Conservation (phyloP, 37 sponge, comb jelly and placozoan genomes). For the Hexactinellida sp. region DNA sequence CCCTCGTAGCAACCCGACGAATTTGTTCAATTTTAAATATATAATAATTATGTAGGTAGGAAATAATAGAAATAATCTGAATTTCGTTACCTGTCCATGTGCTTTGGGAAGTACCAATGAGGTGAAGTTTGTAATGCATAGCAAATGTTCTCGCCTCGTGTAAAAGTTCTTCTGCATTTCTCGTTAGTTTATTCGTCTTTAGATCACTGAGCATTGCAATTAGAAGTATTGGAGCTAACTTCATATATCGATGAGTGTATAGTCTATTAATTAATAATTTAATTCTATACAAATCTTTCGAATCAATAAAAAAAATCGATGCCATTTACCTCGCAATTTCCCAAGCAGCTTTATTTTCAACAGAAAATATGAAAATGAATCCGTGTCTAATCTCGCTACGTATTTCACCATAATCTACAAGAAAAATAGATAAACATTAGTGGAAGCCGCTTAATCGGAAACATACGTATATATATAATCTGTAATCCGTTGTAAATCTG, state of each 20-base stretch:
- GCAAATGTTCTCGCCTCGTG: conserved; percentile 2
- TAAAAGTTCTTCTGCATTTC: conserved; percentile 11
- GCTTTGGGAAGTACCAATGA: neutral
- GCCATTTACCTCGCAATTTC: neutral
- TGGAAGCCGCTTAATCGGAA: too few species aligned
- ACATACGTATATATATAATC: too few species aligned
- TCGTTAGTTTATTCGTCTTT: neutral
- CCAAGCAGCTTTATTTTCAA: conserved; percentile 8
- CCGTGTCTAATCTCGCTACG: neutral
- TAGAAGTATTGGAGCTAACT: neutral
- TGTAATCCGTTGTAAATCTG: too few species aligned
- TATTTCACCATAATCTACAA: neutral
- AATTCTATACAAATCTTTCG: too few species aligned
- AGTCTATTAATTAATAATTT: neutral
- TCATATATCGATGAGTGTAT: conserved; percentile 6
- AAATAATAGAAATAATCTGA: too few species aligned
- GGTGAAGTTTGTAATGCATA: neutral
- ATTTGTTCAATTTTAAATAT: too few species aligned
- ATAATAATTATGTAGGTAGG: too few species aligned
- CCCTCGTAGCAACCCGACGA: too few species aligned
- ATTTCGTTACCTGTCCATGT: conserved; percentile 10
- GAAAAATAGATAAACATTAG: neutral
- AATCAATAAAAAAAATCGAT: too few species aligned
- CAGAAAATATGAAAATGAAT: conserved; percentile 3
- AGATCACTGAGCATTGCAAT: neutral